Base-by-base conservation (phyloP, 2,888 invertebrate genomes). In the Nudaria mundana region DNA sequence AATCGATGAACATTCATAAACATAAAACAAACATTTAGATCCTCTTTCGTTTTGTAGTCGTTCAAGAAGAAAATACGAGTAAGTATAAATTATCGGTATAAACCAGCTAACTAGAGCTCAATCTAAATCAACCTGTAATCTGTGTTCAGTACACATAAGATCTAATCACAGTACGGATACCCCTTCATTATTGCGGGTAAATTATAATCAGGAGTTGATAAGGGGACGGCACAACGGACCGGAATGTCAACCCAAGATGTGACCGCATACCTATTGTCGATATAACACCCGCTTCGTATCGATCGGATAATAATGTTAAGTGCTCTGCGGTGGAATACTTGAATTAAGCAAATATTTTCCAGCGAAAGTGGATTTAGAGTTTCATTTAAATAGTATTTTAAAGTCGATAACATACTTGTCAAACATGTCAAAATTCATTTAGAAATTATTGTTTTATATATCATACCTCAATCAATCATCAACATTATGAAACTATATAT, bases 221-320 rank as follows among this genome's bases (percentile, higher is more conserved):
- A 40, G 30, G n/a, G 50, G 46, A 28, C 29, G 33, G 32, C 24
- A 61, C 52, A 57, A 48, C 54, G 29, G 40, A 25, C 36, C 32
- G 37, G 38, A 42, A 59, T 57, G 52, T 53, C 55, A 49, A 40
- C 37, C 32, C 44, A 45, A 52, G 49, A 54, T 52, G 57, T 49
- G 47, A 55, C 43, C 52, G 48, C 47, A 25, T 24, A 37, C 49
- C 41, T 11, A 40, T 57, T 60, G 52, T 49, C 40, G 37, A 47
- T 48, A 57, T 44, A 44, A 51, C 48, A 52, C 44, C 29, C 47
- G 39, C 26, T 38, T 28, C 14, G 30, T 48, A 56, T 60, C 53
- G 53, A 53, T 53, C 47, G 34, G 3, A 20, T 47, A 39, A 47
- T 45, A 44, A 39, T 50, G 38, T 34, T 40, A 48, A 55, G 61